Evolutionary conservation across 2,113 vertebrate species (phyloP), one percentile per base, ranked within the genome.

Genomic region (Abramis brama): DNA sequence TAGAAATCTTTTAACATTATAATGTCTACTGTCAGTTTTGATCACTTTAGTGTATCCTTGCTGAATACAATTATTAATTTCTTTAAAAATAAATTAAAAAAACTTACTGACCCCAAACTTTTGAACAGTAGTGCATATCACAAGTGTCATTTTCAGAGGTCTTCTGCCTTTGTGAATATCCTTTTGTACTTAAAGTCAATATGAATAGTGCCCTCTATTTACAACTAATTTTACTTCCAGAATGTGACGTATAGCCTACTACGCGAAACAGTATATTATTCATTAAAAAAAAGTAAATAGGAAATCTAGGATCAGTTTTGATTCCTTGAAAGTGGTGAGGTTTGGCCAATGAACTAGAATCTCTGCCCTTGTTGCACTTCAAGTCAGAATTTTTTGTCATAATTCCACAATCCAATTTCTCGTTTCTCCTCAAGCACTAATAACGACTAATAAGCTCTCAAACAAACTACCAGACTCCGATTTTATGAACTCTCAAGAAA

Each of bases 401-500:
- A 27, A 73, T 73, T 59, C 57, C 68, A 74, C 73, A 25, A 27
- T 25, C 50, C 23, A 83, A 59, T 82, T 47, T 82, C 62, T 57
- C 12, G 1, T 43, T 74, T 73, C 33, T 83, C 50, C 50, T 83
- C 73, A 33, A 74, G 82, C 68, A 73, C 23, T 74, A n/a, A 82
- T 71, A 71, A 82, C 10, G 3, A 25, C 21, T n/a, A 55, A 73
- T 73, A 55, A 83, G 21, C 68, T 68, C 30, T 83, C 59, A 39
- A n/a, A 83, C 66, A 57, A 73, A 83, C 66, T 83, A 70, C 57
- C 78, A 80, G 57, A 64, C 39, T 70, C 21, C 7, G 9, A 47
- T 47, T 81, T 81, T 27, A 66, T 76, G 39, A 80, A 71, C 30
- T 85, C 62, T 71, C 62, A 7, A 68, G 75, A 77, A 85, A 78